Base-by-base conservation (phyloP, 37 sponge, comb jelly and placozoan genomes). In the Eunapius fragilis region DNA sequence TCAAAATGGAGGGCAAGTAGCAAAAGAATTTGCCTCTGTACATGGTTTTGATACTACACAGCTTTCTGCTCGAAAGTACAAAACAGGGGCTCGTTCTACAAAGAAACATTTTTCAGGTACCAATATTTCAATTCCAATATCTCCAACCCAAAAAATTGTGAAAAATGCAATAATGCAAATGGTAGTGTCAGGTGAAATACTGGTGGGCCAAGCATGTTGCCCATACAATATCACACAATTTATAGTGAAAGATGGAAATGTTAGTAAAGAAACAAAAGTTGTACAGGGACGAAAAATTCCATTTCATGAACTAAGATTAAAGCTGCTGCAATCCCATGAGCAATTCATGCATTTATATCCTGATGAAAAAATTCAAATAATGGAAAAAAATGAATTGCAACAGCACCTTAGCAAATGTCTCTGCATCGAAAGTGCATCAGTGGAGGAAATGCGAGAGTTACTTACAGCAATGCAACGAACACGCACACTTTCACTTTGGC, bases 401-500 rank as follows among this genome's bases (percentile, higher is more conserved):
- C 69, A 58, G 58, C 58, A 58, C 58, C 58, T 58, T 58, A 58
- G 58, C 58, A 58, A 58, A 58, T 58, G 76, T 47, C 70, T 30
- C 10, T 37, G 24, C 33, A 25, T 31, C 41, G 70, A 77, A 31
- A 34, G 25, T 27, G 31, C 48, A 27, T 49, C 80, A 26, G 25
- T 28, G 32, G 75, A 83, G 73, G 84, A 83, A 24, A 74, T 83
- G 48, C 74, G 14, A 37, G 37, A 34, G 32, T 34, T 33, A 68
- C 37, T 85, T 76, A 69, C 75, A 37, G 22, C 41, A 22, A 23
- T 45, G 22, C 77, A 85, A 67, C 69, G 27, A 50, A 85, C 37
- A 2, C 68, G 85, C 17, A 72, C 77, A 58, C 85, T 85, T 25
- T 37, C 73, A 35, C 37, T 85, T 35, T 85, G 85, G 85, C 87